Evolutionary conservation across 1,140 invertebrate species (phyloP).

Genomic region (Neodiprion pinetum): DNA sequence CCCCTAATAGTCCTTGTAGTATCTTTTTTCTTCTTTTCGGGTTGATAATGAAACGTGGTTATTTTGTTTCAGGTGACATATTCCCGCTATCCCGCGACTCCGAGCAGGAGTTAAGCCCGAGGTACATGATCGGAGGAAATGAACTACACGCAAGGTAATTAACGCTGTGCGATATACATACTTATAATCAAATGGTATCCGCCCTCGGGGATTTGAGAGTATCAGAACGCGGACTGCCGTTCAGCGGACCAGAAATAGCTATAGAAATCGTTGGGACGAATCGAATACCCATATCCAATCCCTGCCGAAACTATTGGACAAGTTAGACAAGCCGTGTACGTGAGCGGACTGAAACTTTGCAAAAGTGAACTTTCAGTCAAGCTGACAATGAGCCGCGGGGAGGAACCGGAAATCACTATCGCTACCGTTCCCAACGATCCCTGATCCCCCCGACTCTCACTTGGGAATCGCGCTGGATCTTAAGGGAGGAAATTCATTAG

Average conservation of each 20-base stretch:
- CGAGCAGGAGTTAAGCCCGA: constrained; percentile 53
- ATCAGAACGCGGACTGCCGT: background rate
- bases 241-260: constrained; percentile 46
- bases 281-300: constrained; percentile 59
- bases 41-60: constrained; percentile 9
- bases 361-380: background rate
- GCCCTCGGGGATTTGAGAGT: background rate
- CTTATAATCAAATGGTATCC: constrained; percentile 6
- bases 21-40: background rate
- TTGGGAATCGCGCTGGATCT: constrained; percentile 31
- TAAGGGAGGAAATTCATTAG: constrained; percentile 35
- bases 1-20: background rate
- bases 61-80: constrained; percentile 43
- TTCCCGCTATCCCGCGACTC: constrained; percentile 43
- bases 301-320: constrained; percentile 48
- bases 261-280: constrained; percentile 60
- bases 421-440: constrained; percentile 29
- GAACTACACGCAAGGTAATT: constrained; percentile 62
- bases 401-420: background rate
- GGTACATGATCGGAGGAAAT: constrained; percentile 61
- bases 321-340: constrained; percentile 61
- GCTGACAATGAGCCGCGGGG: background rate
- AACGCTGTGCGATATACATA: background rate
- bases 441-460: too few relatives aligned
- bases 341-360: constrained; percentile 45